phyloP scores from a whole-genome alignment of 2,113 vertebrate genomes.

The Tretioscincus oriximinensis region DNA sequence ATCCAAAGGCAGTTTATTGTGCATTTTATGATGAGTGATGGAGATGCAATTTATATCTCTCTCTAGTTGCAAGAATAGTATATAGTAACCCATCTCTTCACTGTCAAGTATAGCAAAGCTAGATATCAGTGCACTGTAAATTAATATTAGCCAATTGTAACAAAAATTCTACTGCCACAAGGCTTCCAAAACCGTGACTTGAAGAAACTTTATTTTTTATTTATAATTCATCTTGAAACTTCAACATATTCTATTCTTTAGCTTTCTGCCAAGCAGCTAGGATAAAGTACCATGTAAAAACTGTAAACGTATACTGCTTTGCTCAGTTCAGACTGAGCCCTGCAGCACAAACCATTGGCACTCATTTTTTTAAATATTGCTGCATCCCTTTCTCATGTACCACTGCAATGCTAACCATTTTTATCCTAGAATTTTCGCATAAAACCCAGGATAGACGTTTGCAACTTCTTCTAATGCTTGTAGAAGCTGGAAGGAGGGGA shows the following conservation, averaged over 20 bases:
- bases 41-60: background rate
- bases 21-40: background rate
- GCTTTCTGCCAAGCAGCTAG: background rate
- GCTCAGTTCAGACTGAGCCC: background rate
- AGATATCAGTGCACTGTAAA: background rate
- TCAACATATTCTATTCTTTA: background rate
- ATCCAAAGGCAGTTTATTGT: background rate
- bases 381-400: too few relatives aligned
- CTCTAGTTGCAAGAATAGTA: background rate
- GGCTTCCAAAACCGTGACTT: too few relatives aligned
- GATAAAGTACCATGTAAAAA: background rate
- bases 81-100: too few relatives aligned
- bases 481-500: too few relatives aligned
- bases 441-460: background rate
- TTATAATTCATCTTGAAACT: background rate
- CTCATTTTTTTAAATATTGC: background rate
- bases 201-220: background rate
- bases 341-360: background rate
- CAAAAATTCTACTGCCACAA: too few relatives aligned
- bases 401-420: background rate
- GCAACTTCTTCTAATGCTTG: too few relatives aligned
- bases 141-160: too few relatives aligned
- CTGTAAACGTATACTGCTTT: too few relatives aligned
- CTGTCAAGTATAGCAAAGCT: background rate
- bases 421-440: background rate